Conservation (phyloP, 1,140 invertebrate species). For the Aphelenchoides fujianensis region DNA sequence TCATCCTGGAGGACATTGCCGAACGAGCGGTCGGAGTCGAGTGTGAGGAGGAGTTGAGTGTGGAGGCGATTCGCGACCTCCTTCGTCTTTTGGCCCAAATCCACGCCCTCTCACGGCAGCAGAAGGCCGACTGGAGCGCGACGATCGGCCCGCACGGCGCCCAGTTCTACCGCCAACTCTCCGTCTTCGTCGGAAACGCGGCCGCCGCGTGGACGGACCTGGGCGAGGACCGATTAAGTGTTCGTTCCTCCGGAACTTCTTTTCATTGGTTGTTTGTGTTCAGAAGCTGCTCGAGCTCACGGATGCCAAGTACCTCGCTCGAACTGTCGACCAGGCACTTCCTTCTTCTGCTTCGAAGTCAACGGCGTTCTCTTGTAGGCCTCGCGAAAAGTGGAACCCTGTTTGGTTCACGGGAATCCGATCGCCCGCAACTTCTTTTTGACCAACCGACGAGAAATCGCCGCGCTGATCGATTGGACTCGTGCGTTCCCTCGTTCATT, state of each 20-base stretch:
- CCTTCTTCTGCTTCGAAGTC: too few species aligned
- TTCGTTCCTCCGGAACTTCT: too few species aligned
- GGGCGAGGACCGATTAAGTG: neutral
- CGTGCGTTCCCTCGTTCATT: conserved; percentile 37
- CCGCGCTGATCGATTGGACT: conserved; percentile 55
- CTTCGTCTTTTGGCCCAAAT: conserved; percentile 44
- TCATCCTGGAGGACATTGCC: conserved; percentile 59
- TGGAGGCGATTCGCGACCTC: conserved; percentile 47
- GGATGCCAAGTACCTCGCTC: conserved; percentile 35
- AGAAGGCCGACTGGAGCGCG: conserved; percentile 31
- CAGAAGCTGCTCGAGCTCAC: conserved; percentile 45
- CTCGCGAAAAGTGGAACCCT: conserved; percentile 26
- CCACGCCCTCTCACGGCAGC: conserved; percentile 37
- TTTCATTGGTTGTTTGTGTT: neutral
- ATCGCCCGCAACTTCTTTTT: conserved; percentile 52
- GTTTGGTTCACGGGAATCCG: conserved; percentile 55
- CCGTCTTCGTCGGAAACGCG: conserved; percentile 15
- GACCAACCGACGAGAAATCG: conserved; percentile 33
- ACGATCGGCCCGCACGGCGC: conserved; percentile 25
- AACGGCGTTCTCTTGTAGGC: too few species aligned
- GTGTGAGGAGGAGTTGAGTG: conserved; percentile 39
- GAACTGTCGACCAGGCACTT: conserved; percentile 22
- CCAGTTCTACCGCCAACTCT: conserved; percentile 36
- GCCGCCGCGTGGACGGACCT: conserved; percentile 4
- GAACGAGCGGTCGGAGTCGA: conserved; percentile 46